A percentile compares a stretch with the other conserved stretches of the same genome.
These are phyloP conservation scores for Temnothorax rugatulus DNA, from an alignment of 2,888 invertebrate species.

Conservation along the genomic window DNA sequence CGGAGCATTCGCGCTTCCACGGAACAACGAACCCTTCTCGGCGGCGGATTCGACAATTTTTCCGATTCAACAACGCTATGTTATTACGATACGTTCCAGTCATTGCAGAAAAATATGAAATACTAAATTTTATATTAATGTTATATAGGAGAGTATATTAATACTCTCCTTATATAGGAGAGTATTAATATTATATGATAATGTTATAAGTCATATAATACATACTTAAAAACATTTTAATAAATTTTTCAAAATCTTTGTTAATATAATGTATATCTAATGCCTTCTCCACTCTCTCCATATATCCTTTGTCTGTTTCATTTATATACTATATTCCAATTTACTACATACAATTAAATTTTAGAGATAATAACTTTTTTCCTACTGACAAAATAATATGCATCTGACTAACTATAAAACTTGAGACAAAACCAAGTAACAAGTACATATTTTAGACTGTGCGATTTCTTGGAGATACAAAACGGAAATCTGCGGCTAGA, in stretches of 20 bases:
- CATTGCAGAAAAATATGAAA: background rate
- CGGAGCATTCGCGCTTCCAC: conserved; percentile 2
- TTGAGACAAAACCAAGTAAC: conserved; percentile 16
- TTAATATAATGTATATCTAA: background rate
- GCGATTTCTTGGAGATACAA: background rate
- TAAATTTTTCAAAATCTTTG: background rate
- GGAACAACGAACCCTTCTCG: background rate
- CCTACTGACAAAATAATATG: background rate
- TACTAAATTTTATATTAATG: background rate
- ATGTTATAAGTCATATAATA: background rate
- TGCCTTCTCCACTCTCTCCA: too few species aligned
- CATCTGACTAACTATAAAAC: background rate
- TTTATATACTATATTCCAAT: background rate
- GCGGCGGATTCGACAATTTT: background rate
- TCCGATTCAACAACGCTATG: background rate
- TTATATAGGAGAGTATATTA: background rate
- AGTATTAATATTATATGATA: background rate
- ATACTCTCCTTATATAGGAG: background rate
- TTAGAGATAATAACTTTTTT: background rate
- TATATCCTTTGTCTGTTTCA: background rate
- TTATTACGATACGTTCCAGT: too few species aligned
- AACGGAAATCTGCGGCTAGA: conserved; percentile 30
- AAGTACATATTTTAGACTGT: background rate
- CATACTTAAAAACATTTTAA: background rate
- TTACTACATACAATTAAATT: background rate